Base-by-base conservation (phyloP, 1,140 invertebrate species). In the Drosophila kohkoa region DNA sequence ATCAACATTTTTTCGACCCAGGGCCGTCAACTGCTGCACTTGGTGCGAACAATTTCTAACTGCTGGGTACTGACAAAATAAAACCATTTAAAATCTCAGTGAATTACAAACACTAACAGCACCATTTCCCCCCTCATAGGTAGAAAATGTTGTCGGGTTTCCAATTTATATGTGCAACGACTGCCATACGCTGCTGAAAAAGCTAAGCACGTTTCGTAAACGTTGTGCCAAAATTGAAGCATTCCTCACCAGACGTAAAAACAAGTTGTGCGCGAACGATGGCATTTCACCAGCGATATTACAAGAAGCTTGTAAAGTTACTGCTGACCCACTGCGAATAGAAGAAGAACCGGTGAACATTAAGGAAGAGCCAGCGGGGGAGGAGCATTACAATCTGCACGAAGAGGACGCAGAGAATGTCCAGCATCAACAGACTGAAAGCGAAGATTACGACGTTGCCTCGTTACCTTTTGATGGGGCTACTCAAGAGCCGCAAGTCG, bases 211-310 rank as follows among this genome's bases (percentile, higher is more conserved):
- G 16, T 88, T 88, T 57, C 85, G 77, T 0, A 76, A 87, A 7
- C 77, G 85, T 0, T 88, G 83, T 49, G 49, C 48, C 1, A 88
- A 75, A 55, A 88, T 88, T 13, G 83, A 88, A 41, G 63, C 66
- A 6, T 89, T 67, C 32, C 65, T 88, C 0, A 51, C 20, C 0
- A 87, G 55, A 38, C 67, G 72, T n/a, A 72, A 65, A 64, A 6
- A 1, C 1, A 80, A 75, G 28, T 13, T 68, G 25, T 38, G 43
- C 20, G 16, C 55, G 7, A 51, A n/a, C 1, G 54, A 43, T 8
- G 51, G 20, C 5, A 20, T 11, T 43, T 48, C 7, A 5, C 25
- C 20, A 16, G 52, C 32, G 5, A 52, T 35, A 2, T 48, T 54
- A 5, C 28, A 52, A 1, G 20, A 60, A 6, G 28, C 8, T 0